These are phyloP conservation scores for Galleria mellonella DNA, from an alignment of 1,140 invertebrate species.

Conservation along the genomic window DNA sequence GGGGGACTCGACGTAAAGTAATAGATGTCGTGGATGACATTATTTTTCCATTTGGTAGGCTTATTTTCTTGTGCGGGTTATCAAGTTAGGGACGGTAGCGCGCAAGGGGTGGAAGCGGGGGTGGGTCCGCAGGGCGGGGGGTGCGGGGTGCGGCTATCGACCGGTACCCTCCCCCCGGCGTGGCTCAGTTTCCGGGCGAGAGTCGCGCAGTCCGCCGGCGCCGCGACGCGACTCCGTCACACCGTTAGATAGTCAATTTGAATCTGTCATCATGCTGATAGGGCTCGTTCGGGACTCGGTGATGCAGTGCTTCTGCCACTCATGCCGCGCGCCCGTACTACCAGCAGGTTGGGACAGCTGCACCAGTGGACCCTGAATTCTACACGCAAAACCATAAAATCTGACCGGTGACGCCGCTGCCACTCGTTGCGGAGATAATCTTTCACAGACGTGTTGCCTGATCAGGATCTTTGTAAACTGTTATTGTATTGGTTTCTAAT, in stretches of 20 bases:
- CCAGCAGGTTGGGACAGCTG: conserved; percentile 76
- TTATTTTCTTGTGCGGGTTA: conserved; percentile 69
- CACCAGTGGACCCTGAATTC: not conserved
- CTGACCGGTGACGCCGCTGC: conserved; percentile 28
- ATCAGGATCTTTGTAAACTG: not conserved
- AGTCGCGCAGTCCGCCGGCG: conserved; percentile 65
- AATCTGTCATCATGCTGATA: conserved; percentile 82
- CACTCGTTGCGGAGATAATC: conserved; percentile 33
- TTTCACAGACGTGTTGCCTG: conserved; percentile 18
- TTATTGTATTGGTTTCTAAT: not conserved
- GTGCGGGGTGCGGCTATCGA: conserved; percentile 52
- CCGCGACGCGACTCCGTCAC: conserved; percentile 60
- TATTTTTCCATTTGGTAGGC: conserved; percentile 68
- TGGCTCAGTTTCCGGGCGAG: conserved; percentile 68
- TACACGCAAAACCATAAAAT: conserved; percentile 3
- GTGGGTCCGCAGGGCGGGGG: conserved; percentile 54
- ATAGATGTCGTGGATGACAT: conserved; percentile 49
- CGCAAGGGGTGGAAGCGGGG: conserved; percentile 38
- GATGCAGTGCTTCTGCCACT: conserved; percentile 92
- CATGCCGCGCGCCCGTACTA: conserved; percentile 86
- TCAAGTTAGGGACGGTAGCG: conserved; percentile 64
- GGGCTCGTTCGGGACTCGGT: conserved; percentile 89
- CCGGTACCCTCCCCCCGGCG: conserved; percentile 52
- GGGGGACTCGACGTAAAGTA: conserved; percentile 20
- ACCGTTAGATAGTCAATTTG: conserved; percentile 65